Percentiles rank a stretch among this genome's conserved stretches.
phyloP scores from a whole-genome alignment of 2,888 invertebrate genomes.

The Limnephilus auricula region DNA sequence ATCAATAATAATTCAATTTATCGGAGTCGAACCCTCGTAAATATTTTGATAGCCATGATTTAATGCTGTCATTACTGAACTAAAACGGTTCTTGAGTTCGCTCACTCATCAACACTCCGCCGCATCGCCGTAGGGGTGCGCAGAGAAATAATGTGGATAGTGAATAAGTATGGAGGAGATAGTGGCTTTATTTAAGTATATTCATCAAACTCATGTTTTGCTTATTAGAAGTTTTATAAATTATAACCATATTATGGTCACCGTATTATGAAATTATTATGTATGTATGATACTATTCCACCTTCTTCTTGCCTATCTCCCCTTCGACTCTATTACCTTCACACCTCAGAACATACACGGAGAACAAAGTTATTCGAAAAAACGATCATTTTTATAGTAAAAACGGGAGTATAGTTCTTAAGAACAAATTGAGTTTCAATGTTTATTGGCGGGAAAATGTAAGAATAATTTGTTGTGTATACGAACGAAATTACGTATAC shows the following conservation, averaged over 20 bases:
- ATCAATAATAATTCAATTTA: slow-evolving; percentile 46
- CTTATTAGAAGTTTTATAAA: background rate
- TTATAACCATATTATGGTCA: background rate
- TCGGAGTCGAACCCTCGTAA: background rate
- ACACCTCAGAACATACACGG: too few relatives aligned
- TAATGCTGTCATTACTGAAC: slow-evolving; percentile 7
- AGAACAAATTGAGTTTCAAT: too few relatives aligned
- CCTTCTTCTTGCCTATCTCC: too few relatives aligned
- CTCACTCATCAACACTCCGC: slow-evolving; percentile 9
- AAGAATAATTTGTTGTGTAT: too few relatives aligned
- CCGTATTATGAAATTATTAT: background rate
- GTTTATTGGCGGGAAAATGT: too few relatives aligned
- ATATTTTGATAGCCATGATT: slow-evolving; percentile 40
- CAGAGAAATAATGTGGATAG: slow-evolving; percentile 4
- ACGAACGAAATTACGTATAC: too few relatives aligned
- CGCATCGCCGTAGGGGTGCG: slow-evolving; percentile 3
- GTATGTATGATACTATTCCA: background rate
- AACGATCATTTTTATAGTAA: too few relatives aligned
- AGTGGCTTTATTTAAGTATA: background rate
- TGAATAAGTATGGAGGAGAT: background rate
- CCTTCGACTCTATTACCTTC: too few relatives aligned
- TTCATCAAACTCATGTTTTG: background rate
- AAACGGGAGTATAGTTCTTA: too few relatives aligned
- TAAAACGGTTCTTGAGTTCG: background rate
- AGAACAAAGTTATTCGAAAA: too few relatives aligned